A percentile compares a stretch with the other conserved stretches of the same genome.
Conservation (phyloP, 2,888 invertebrate species). For the Ophion ellenae region DNA sequence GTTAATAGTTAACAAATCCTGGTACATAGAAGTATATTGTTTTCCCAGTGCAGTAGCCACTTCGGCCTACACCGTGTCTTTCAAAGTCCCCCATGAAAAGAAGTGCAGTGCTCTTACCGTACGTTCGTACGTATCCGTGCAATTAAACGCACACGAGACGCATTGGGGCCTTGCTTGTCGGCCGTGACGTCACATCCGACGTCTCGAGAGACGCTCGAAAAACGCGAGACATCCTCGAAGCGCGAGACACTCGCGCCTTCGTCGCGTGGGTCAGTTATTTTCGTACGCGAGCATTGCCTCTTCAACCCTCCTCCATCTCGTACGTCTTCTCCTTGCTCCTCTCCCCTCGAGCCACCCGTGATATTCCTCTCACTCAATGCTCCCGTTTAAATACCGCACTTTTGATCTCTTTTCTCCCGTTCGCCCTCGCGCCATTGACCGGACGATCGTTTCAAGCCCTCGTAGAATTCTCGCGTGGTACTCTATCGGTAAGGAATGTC, state of each 20-base stretch:
- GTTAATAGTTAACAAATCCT: no score
- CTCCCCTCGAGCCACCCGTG: conserved; percentile 2
- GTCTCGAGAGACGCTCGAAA: conserved; percentile 51
- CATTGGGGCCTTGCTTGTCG: conserved; percentile 23
- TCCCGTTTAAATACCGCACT: conserved; percentile 52
- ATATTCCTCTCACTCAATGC: conserved; percentile 15
- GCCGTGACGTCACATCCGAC: conserved; percentile 61
- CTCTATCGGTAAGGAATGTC: background rate
- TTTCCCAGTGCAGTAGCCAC: no score
- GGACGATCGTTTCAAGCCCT: conserved; percentile 3
- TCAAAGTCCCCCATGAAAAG: no score
- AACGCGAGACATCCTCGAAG: conserved; percentile 43
- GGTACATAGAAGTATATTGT: no score
- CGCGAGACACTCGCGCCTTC: conserved; percentile 45
- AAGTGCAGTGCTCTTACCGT: background rate
- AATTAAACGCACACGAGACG: background rate
- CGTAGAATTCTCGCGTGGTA: background rate
- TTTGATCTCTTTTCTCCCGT: conserved; percentile 2
- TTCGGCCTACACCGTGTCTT: no score
- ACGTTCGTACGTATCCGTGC: background rate
- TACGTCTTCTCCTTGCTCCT: background rate
- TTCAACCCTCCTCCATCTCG: conserved; percentile 2
- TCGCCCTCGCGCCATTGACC: conserved; percentile 59
- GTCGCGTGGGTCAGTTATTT: conserved; percentile 68
- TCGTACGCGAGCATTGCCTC: conserved; percentile 45